phyloP scores from a whole-genome alignment of 2,888 invertebrate species.

The Cerastis leucographa region DNA sequence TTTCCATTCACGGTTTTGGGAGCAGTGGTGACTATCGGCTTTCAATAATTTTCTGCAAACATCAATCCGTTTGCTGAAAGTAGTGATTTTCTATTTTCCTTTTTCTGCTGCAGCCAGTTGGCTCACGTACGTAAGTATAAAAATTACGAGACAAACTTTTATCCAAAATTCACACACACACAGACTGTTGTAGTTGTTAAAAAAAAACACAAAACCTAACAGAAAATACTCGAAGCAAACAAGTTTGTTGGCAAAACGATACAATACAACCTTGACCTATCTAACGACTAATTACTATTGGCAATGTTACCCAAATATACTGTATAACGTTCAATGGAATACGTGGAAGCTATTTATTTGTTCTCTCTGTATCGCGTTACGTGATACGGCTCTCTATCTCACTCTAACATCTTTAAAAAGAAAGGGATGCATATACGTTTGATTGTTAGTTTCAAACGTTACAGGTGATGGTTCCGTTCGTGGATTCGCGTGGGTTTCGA shows the following conservation, averaged over 20 bases:
- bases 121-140: not conserved
- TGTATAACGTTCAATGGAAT: slow-evolving; percentile 60
- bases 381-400: slow-evolving; percentile 30
- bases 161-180: not conserved
- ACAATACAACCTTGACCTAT: slow-evolving; percentile 82
- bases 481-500: slow-evolving; percentile 35
- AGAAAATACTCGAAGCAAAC: slow-evolving; percentile 64
- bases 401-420: slow-evolving; percentile 11
- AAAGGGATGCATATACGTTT: slow-evolving; percentile 25
- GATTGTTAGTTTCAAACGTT: slow-evolving; percentile 41
- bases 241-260: slow-evolving; percentile 76
- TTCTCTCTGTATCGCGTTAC: slow-evolving; percentile 63
- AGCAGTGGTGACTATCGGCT: too few species aligned
- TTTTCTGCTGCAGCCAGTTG: too few species aligned
- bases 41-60: too few species aligned
- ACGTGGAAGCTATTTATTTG: slow-evolving; percentile 63
- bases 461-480: slow-evolving; percentile 31
- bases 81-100: too few species aligned
- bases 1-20: too few species aligned
- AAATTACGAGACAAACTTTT: not conserved
- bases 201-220: slow-evolving; percentile 26
- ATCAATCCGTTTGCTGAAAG: too few species aligned
- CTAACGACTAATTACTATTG: slow-evolving; percentile 83
- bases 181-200: not conserved
- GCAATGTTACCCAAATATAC: slow-evolving; percentile 75